A percentile compares a stretch with the other conserved stretches of the same genome.
phyloP scores from a whole-genome alignment of 2,888 invertebrate species.

The Lycaena phlaeas region DNA sequence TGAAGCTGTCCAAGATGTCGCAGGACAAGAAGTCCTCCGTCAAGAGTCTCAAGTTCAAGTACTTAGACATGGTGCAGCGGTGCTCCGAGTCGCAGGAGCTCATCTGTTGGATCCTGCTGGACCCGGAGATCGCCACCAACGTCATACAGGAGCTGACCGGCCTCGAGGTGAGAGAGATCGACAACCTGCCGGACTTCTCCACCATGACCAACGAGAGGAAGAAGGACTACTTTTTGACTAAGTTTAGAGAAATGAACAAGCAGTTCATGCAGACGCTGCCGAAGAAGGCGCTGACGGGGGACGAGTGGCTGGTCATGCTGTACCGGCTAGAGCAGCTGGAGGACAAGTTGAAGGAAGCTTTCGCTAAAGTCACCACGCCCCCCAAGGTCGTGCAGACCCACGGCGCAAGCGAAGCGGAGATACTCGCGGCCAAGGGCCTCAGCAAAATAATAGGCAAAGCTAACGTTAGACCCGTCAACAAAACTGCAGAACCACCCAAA shows the following conservation, averaged over 20 bases:
- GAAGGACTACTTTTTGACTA: conserved; percentile 44
- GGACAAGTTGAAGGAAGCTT: conserved; percentile 38
- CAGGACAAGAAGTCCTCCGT: conserved; percentile 45
- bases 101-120: conserved; percentile 40
- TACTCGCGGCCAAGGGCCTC: conserved; percentile 55
- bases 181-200: conserved; percentile 36
- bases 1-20: conserved; percentile 46
- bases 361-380: conserved; percentile 34
- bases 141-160: conserved; percentile 52
- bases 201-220: conserved; percentile 37
- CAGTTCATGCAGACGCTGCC: conserved; percentile 52
- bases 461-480: conserved; percentile 27
- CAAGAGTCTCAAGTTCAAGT: conserved; percentile 50
- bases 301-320: conserved; percentile 58
- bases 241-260: conserved; percentile 44
- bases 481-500: conserved; percentile 24
- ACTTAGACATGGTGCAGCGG: conserved; percentile 45
- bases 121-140: conserved; percentile 46
- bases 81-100: conserved; percentile 50
- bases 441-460: conserved; percentile 60
- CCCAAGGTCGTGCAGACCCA: conserved; percentile 26
- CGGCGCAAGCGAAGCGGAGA: conserved; percentile 51
- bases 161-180: conserved; percentile 34
- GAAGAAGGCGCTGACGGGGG: conserved; percentile 42
- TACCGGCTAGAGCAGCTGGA: conserved; percentile 52